Evolutionary conservation across 2,113 vertebrate genomes (phyloP), one percentile per base, ranked within the genome.

Genomic region (Ornithorhynchus anatinus): DNA sequence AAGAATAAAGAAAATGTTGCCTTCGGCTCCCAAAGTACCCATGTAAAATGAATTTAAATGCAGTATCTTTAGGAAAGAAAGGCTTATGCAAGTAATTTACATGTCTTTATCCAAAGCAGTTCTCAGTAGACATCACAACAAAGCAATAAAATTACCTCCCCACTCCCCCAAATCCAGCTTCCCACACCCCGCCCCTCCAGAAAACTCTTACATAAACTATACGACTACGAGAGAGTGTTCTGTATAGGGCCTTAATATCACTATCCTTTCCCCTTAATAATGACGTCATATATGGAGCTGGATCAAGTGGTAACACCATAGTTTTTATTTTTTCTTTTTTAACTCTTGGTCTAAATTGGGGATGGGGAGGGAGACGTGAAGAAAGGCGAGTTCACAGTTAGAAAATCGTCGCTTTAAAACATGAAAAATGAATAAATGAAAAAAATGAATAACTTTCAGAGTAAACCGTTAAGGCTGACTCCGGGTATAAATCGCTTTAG

Each of bases 211-310:
- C 16, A 62, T 59, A 75, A 85, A 47, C 62, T 80, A 56, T 68
- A 66, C 63, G 54, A 75, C 51, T 73, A 23, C 7, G 25, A 38
- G 25, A 38, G 32, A 72, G 42, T 63, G 10, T 77, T 67, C 75
- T 72, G 52, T 43, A 75, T 72, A 81, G 48, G 39, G 57, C 22
- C 17, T 77, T 81, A 74, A 69, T 62, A 64, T 20, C 59, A 70
- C 52, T 72, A 75, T 72, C 52, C 56, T 33, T 77, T 63, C 54
- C 53, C 39, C 33, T 66, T 36, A 58, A 57, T 16, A 43, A 72
- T 67, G 52, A 42, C 47, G 69, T 68, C 51, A 54, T 44, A 51
- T 44, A 29, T 29, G 8, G 56, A 62, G 42, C 15, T 13, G 29
- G 69, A 36, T 57, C 66, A 50, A 45, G 51, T 51, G 64, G 64